These are phyloP conservation scores for Lampropteryx suffumata DNA, from an alignment of 2,888 invertebrate species.

Conservation along the genomic window DNA sequence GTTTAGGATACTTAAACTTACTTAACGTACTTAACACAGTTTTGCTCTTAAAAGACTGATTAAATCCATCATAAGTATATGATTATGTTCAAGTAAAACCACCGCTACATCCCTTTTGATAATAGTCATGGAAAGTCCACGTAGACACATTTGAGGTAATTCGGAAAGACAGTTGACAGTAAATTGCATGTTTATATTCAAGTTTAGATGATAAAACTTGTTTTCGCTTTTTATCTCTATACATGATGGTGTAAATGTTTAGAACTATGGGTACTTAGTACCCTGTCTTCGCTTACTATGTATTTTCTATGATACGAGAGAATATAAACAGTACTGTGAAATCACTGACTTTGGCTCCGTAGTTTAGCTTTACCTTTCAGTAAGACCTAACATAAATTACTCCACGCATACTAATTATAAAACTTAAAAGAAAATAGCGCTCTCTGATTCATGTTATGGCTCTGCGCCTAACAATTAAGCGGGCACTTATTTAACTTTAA, in stretches of 20 bases:
- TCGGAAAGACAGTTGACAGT: constrained; percentile 16
- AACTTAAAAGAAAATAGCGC: background rate
- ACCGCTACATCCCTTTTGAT: constrained; percentile 15
- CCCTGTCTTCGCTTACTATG: background rate
- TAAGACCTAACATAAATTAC: too few relatives aligned
- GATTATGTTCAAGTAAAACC: background rate
- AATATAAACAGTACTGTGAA: too few relatives aligned
- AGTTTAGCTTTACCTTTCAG: too few relatives aligned
- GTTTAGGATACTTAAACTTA: too few relatives aligned
- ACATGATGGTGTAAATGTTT: background rate
- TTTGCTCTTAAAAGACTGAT: too few relatives aligned
- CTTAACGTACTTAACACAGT: too few relatives aligned
- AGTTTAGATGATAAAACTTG: constrained; percentile 9
- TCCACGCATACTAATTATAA: too few relatives aligned
- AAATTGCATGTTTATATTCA: constrained; percentile 21
- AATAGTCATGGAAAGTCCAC: constrained; percentile 24
- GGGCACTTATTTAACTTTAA: constrained; percentile 22
- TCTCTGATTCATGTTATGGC: constrained; percentile 8
- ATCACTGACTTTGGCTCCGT: too few relatives aligned
- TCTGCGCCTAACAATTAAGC: constrained; percentile 12
- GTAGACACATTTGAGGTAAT: constrained; percentile 29
- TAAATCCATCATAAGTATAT: too few relatives aligned
- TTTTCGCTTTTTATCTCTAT: background rate
- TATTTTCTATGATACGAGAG: background rate
- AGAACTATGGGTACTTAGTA: background rate